These are phyloP conservation scores for Drosophila sulfurigaster DNA, from an alignment of 1,140 invertebrate species.

Conservation along the genomic window DNA sequence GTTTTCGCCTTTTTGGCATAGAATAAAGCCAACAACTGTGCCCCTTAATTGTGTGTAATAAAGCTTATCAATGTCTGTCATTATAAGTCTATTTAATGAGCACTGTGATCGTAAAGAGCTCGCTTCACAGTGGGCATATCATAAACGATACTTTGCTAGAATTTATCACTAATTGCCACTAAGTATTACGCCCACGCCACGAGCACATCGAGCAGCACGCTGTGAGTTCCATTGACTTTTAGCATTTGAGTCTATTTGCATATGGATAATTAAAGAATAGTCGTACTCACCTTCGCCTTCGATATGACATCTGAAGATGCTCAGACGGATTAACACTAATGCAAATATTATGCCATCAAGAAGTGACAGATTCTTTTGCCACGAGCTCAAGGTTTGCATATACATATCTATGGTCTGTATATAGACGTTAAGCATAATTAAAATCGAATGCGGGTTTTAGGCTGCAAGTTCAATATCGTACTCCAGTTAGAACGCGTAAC, in stretches of 20 bases:
- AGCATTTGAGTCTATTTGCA: constrained; percentile 64
- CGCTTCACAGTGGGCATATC: neutral
- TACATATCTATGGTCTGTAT: neutral
- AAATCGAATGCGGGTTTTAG: neutral
- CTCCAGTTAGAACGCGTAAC: constrained; percentile 50
- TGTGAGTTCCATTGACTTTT: constrained; percentile 68
- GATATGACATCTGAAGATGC: constrained; percentile 39
- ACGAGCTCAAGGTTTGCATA: constrained; percentile 25
- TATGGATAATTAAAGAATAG: constrained; percentile 50
- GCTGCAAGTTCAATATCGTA: constrained; percentile 47
- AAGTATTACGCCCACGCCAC: constrained; percentile 58
- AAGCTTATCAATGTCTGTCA: neutral
- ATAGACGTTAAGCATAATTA: constrained; percentile 13
- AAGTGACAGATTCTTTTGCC: neutral
- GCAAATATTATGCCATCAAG: constrained; percentile 10
- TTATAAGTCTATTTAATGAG: constrained; percentile 3
- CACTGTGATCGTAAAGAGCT: constrained; percentile 8
- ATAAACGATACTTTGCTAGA: constrained; percentile 21
- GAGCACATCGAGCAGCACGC: neutral
- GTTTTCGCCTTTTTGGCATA: neutral
- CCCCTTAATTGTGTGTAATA: neutral
- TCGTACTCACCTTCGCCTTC: constrained; percentile 47
- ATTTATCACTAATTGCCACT: constrained; percentile 54
- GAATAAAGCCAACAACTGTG: neutral
- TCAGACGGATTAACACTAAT: constrained; percentile 69